Conservation (phyloP, 1,140 invertebrate species). For the Lasioglossum baleicum region DNA sequence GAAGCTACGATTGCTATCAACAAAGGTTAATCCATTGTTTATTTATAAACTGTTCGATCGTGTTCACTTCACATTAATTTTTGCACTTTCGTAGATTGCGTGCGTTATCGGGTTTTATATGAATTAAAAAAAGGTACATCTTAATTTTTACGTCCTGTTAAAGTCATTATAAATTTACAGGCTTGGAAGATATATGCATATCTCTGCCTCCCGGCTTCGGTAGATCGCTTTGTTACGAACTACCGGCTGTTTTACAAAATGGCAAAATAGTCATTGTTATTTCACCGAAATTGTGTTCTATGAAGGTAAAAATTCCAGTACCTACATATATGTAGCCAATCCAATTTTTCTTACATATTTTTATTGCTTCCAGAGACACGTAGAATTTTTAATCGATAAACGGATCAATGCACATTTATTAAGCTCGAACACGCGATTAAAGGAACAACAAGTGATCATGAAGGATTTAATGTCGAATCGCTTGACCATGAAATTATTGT, state of each 20-base stretch:
- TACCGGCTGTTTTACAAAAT: not conserved
- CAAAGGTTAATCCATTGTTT: too few species aligned
- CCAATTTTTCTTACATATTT: not conserved
- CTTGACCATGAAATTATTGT: conserved; percentile 16
- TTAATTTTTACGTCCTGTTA: not conserved
- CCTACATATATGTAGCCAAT: not conserved
- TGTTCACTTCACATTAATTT: too few species aligned
- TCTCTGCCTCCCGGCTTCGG: conserved; percentile 16
- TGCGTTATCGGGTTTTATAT: too few species aligned
- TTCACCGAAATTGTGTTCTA: too few species aligned
- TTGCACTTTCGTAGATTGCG: too few species aligned
- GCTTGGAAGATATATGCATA: conserved; percentile 10
- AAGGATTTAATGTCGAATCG: not conserved
- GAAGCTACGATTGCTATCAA: too few species aligned
- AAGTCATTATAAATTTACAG: not conserved
- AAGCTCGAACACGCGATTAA: not conserved
- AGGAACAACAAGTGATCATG: not conserved
- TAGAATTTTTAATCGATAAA: conserved; percentile 24
- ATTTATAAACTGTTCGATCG: too few species aligned
- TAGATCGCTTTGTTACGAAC: conserved; percentile 19
- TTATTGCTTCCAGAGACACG: not conserved
- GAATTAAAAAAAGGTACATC: too few species aligned
- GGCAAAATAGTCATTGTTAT: not conserved
- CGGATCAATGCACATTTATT: conserved; percentile 5
- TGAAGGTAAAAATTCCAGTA: conserved; percentile 12